Evolutionary conservation across 2,797 vertebrate genomes (phyloP).

Genomic region (Syngnathus rostellatus): DNA sequence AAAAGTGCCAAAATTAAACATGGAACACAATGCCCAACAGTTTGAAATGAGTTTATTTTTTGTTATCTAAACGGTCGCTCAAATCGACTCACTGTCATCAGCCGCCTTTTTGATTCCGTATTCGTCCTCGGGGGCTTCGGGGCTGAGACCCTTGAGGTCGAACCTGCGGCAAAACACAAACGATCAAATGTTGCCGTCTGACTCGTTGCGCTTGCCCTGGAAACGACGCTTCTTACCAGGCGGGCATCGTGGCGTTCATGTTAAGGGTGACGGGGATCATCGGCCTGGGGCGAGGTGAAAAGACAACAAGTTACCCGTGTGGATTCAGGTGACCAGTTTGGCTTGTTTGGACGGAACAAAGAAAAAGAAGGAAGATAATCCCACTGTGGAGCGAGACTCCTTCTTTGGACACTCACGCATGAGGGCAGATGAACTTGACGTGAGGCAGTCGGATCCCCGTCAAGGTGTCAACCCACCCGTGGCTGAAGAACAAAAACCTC

Average conservation of each 20-base stretch:
- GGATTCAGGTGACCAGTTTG: background rate
- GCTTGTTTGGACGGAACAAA: background rate
- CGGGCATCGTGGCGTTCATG: constrained; percentile 87
- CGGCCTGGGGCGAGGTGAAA: constrained; percentile 62
- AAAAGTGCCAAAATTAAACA: background rate
- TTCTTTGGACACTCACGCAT: constrained; percentile 77
- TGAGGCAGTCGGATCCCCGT: constrained; percentile 83
- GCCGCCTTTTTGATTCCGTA: constrained; percentile 93
- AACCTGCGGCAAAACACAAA: constrained; percentile 74
- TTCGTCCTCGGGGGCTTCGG: constrained; percentile 88
- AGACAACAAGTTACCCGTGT: background rate
- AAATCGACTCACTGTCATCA: constrained; percentile 81
- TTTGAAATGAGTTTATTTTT: background rate
- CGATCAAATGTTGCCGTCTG: constrained; percentile 36
- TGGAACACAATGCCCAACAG: background rate
- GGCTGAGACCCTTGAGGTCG: constrained; percentile 89
- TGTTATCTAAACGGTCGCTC: background rate
- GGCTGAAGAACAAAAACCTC: constrained; percentile 63
- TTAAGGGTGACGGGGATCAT: constrained; percentile 91
- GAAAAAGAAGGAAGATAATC: no score
- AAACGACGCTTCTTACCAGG: background rate
- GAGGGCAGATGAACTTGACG: constrained; percentile 94
- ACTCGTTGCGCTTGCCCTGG: background rate
- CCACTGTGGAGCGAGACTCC: background rate
- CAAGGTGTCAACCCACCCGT: constrained; percentile 88